Evolutionary conservation across 2,797 vertebrate genomes (phyloP).

Genomic region (Ceyx erithaca): DNA sequence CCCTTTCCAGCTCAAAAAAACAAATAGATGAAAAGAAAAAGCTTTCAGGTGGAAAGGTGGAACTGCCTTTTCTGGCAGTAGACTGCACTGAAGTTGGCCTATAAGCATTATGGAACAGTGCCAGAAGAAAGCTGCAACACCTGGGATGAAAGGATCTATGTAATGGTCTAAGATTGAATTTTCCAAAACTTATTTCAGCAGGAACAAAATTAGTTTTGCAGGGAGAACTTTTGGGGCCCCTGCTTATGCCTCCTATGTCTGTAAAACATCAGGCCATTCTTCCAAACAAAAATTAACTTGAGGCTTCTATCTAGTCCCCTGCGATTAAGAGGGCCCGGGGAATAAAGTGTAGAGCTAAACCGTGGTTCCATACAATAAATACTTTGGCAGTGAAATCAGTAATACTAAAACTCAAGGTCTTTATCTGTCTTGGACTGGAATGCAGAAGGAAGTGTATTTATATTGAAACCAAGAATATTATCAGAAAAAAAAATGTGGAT

Average conservation of each 20-base stretch:
- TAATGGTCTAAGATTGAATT: neutral
- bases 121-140: slow-evolving; percentile 20
- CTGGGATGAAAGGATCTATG: neutral
- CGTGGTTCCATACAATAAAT: neutral
- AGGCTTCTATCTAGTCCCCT: neutral
- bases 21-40: neutral
- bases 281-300: neutral
- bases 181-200: neutral
- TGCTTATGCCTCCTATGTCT: neutral
- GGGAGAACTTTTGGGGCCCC: neutral
- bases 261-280: neutral
- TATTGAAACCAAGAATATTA: neutral
- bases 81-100: neutral
- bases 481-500: neutral
- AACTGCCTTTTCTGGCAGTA: slow-evolving; percentile 17
- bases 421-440: neutral
- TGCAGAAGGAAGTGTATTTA: neutral
- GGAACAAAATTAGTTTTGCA: neutral
- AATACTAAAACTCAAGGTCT: neutral
- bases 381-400: neutral
- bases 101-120: neutral
- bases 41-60: slow-evolving; percentile 7
- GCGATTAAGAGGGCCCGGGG: neutral
- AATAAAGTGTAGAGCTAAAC: neutral
- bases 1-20: slow-evolving; percentile 24